These are phyloP conservation scores for Pseudopodoces humilis DNA, from an alignment of 2,113 vertebrate genomes.

Conservation along the genomic window DNA sequence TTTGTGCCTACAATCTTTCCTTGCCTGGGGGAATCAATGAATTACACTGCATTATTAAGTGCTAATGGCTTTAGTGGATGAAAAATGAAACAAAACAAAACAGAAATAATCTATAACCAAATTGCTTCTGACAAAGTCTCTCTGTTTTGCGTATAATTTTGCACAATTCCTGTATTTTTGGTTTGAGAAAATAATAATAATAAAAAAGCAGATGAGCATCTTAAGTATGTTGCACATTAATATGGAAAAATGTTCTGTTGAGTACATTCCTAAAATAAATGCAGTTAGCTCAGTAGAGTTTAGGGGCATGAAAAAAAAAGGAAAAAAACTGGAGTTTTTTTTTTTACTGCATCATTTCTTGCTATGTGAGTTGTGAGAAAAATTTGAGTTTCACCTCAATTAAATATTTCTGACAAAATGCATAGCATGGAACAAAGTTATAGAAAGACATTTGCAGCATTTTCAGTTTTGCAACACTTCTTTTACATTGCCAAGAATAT, in stretches of 20 bases:
- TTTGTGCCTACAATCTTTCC: not conserved
- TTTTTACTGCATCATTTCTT: not conserved
- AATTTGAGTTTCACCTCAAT: not conserved
- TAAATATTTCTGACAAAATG: not conserved
- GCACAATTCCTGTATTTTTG: not conserved
- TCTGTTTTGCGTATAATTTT: not conserved
- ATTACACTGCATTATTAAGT: not conserved
- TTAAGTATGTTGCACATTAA: not conserved
- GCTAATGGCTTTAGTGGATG: not conserved
- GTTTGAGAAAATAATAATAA: not conserved
- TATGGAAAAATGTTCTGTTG: not conserved
- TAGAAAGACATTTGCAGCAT: not conserved
- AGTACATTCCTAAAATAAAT: not conserved
- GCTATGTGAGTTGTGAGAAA: not conserved
- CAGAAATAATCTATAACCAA: not conserved
- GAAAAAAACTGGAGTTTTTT: not conserved
- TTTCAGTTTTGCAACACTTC: not conserved
- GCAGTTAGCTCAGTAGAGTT: not conserved
- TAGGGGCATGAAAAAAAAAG: not conserved
- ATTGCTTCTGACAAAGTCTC: not conserved
- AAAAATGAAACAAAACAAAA: not conserved
- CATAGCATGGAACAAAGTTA: not conserved
- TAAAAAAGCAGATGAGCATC: not conserved
- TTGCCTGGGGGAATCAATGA: not conserved
- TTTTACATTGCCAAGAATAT: not conserved